Evolutionary conservation across 2,113 vertebrate species (phyloP).

Genomic region (Numenius arquata): DNA sequence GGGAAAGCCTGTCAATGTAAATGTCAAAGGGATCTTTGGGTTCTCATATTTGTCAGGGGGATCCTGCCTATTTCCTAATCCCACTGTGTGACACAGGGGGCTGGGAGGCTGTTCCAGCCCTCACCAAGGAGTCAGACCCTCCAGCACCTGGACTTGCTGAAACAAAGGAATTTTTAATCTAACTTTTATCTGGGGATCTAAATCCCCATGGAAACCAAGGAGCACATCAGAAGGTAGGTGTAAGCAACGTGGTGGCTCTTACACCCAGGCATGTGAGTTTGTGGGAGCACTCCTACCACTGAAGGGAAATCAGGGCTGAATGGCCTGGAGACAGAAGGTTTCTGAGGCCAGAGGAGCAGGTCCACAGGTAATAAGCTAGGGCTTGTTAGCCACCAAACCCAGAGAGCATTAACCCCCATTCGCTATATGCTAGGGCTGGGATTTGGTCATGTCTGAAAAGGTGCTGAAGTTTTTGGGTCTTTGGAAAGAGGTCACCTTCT

Average conservation of each 20-base stretch:
- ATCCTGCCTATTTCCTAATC: background rate
- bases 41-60: background rate
- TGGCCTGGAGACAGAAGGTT: background rate
- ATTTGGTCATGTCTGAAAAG: background rate
- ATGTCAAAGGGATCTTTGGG: background rate
- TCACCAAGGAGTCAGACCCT: background rate
- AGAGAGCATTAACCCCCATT: background rate
- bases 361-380: background rate
- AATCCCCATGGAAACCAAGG: background rate
- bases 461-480: background rate
- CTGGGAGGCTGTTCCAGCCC: background rate
- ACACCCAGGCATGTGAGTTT: accelerated
- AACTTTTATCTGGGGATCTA: background rate
- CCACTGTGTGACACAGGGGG: background rate
- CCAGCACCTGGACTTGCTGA: background rate
- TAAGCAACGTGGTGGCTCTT: background rate
- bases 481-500: background rate
- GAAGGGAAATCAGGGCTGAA: background rate
- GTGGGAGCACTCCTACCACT: background rate
- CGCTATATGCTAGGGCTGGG: background rate
- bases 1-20: background rate
- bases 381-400: background rate
- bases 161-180: background rate
- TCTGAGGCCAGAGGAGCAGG: background rate
- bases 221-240: background rate